Evolutionary conservation across 2,797 vertebrate species (phyloP), one percentile per base, ranked within the genome.

Genomic region (Tiaroga cobitis): DNA sequence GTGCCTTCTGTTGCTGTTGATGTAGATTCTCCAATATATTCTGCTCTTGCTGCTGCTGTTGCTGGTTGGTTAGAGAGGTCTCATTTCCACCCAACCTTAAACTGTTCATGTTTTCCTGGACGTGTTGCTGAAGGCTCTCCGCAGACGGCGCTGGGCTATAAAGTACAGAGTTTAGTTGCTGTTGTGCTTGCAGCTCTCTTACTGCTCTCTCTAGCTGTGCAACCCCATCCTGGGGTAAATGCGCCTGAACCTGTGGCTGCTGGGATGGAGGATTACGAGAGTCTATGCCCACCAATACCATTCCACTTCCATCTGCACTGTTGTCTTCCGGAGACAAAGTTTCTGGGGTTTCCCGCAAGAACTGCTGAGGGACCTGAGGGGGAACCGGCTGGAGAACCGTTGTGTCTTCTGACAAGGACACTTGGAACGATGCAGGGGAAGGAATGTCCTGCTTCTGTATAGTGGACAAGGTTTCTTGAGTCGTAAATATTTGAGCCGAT

Each of bases 41-140:
- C 88, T 51, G 95, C 92, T 90, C 88, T 85, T 91, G 89, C 39
- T 86, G 89, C 79, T 90, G 90, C 61, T 90, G 88, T 39, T 85
- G 88, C n/a, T 90, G 90, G 83, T 88, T 89, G 69, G 15, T 88
- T 41, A 95, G 88, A 2, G 97, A 95, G 82, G 96, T 97, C 90
- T 99, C 94, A 41, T 97, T 88, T 85, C 95, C 96, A 0, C 96
- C 93, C 78, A 94, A 94, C 89, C 97, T 95, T 86, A 99, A 97
- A 91, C 97, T 98, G 85, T 96, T 98, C 92, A 99, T 96, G 91
- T 98, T 98, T 88, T 99, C 97, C 51, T 98, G 97, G 77, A 99
- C 97, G 2, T 96, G 96, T 82, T 96, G 94, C 86, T 96, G 96
- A 54, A 96, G 93, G 46, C 95, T 96, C 73, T 99, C 97, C 21